phyloP scores from a whole-genome alignment of 2,888 invertebrate species.

The Abscondita cerata region DNA sequence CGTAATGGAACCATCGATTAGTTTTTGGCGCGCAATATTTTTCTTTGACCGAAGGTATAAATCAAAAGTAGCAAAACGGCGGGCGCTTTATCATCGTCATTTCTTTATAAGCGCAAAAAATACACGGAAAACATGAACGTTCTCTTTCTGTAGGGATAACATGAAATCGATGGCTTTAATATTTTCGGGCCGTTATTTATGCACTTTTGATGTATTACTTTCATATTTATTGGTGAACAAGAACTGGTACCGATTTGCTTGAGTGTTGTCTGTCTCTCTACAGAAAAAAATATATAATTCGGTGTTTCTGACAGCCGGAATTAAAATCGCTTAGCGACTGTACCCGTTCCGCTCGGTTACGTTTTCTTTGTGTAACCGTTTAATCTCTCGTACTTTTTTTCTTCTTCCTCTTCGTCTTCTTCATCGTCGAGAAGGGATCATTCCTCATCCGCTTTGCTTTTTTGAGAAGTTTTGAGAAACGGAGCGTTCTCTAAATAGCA shows the following conservation, averaged over 20 bases:
- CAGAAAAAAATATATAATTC: conserved; percentile 17
- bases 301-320: conserved; percentile 32
- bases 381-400: conserved; percentile 35
- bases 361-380: conserved; percentile 37
- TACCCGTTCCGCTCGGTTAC: conserved; percentile 37
- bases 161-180: conserved; percentile 33
- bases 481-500: conserved; percentile 32
- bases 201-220: conserved; percentile 35
- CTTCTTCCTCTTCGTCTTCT: too few relatives aligned
- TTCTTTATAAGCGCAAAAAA: conserved; percentile 35
- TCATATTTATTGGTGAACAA: conserved; percentile 34
- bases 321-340: conserved; percentile 32
- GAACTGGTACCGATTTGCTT: too few relatives aligned
- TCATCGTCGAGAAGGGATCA: too few relatives aligned
- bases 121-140: conserved; percentile 23
- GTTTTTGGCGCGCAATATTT: conserved; percentile 23
- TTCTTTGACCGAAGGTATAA: conserved; percentile 26
- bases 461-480: conserved; percentile 32
- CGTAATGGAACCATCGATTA: conserved; percentile 29
- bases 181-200: conserved; percentile 30
- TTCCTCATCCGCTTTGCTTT: conserved; percentile 36
- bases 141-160: conserved; percentile 21
- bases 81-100: conserved; percentile 35
- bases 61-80: conserved; percentile 35
- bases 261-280: too few relatives aligned